Evolutionary conservation across 2,888 invertebrate species (phyloP).

Genomic region (Caenorhabditis plicata): DNA sequence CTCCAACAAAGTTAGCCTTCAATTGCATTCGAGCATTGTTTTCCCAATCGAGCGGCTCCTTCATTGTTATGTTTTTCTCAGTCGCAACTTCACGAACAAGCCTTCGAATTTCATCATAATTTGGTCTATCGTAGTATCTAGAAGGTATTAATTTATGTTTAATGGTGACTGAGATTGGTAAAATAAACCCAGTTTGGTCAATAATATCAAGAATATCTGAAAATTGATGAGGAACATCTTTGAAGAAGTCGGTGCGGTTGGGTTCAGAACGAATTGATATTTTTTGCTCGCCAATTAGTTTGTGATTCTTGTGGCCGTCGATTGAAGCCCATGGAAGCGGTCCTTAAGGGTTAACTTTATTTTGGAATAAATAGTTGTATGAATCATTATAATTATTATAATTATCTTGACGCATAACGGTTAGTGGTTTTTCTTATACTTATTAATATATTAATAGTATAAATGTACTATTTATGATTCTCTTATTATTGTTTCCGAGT

Average conservation of each 20-base stretch:
- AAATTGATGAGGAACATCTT: slow-evolving; percentile 47
- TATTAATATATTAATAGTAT: too few species aligned
- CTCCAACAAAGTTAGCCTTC: slow-evolving; percentile 48
- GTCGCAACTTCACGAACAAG: slow-evolving; percentile 38
- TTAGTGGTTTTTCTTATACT: too few species aligned
- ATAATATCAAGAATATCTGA: slow-evolving; percentile 43
- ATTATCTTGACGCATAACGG: too few species aligned
- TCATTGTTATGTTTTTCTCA: slow-evolving; percentile 32
- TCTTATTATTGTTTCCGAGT: too few species aligned
- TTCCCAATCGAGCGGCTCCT: slow-evolving; percentile 54
- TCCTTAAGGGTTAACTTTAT: too few species aligned
- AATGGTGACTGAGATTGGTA: not conserved
- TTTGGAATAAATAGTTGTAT: too few species aligned
- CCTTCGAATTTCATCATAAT: slow-evolving; percentile 36
- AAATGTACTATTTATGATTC: too few species aligned
- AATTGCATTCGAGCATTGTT: slow-evolving; percentile 27
- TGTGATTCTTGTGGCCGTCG: slow-evolving; percentile 44
- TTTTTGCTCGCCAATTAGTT: slow-evolving; percentile 37
- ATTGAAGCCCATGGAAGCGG: slow-evolving; percentile 50
- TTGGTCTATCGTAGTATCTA: slow-evolving; percentile 48
- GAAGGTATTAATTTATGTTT: slow-evolving; percentile 3
- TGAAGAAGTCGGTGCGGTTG: slow-evolving; percentile 36
- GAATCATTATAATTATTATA: too few species aligned
- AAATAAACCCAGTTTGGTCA: slow-evolving; percentile 35
- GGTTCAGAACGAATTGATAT: slow-evolving; percentile 21